Evolutionary conservation across 2,797 vertebrate genomes (phyloP).

Genomic region (Xenops minutus): DNA sequence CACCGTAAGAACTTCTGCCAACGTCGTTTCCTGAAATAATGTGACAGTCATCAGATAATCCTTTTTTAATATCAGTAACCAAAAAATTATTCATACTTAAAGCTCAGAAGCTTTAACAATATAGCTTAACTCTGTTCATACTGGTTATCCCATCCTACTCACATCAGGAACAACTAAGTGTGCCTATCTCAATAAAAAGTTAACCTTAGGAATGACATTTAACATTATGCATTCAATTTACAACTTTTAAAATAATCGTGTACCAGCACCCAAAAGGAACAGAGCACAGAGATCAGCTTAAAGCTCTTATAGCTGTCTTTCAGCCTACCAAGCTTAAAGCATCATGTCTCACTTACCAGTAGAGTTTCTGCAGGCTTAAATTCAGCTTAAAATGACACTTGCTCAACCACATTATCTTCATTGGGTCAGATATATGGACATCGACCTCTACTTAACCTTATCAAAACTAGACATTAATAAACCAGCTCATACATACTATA

Average conservation of each 20-base stretch:
- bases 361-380: not conserved
- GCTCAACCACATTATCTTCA: not conserved
- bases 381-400: not conserved
- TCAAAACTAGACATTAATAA: not conserved
- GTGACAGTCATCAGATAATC: slow-evolving; percentile 34
- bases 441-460: not conserved
- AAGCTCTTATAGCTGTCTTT: not conserved
- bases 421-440: not conserved
- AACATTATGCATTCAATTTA: not conserved
- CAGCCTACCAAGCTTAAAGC: not conserved
- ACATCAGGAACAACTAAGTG: not conserved
- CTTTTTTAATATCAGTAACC: not conserved
- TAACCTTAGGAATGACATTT: not conserved
- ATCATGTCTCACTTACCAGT: slow-evolving; percentile 40
- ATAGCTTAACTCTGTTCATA: not conserved
- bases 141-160: not conserved
- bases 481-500: not conserved
- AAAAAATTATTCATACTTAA: slow-evolving; percentile 2
- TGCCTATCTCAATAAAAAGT: not conserved
- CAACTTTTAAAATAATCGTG: not conserved
- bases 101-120: slow-evolving; percentile 7
- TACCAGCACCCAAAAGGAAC: not conserved
- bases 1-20: slow-evolving; percentile 95
- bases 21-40: slow-evolving; percentile 89
- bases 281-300: not conserved